Percentiles rank a stretch among this genome's conserved stretches.
phyloP scores from a whole-genome alignment of 53 echinoderm and acorn worm genomes.

The Paracentrotus lividus region DNA sequence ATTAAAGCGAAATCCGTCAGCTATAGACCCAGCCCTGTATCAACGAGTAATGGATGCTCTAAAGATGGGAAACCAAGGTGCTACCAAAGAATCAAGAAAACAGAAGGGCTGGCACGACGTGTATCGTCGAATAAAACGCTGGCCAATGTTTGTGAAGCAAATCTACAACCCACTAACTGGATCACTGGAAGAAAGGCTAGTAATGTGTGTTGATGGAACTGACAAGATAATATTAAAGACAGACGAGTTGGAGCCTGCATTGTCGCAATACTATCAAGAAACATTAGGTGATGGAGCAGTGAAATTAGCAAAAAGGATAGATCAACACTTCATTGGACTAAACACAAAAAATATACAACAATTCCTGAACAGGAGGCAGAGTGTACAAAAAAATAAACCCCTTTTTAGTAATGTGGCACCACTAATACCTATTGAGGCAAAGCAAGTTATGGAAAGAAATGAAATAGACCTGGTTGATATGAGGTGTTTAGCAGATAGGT shows the following conservation, averaged over 20 bases:
- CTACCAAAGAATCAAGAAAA: too few species aligned
- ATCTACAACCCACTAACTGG: neutral
- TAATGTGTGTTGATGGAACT: neutral
- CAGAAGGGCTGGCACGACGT: too few species aligned
- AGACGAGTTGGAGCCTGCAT: neutral
- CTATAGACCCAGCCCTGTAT: too few species aligned
- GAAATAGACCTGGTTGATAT: slow-evolving; percentile 48
- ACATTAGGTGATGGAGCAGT: slow-evolving; percentile 4
- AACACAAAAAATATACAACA: neutral
- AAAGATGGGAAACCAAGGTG: too few species aligned
- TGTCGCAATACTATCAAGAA: neutral
- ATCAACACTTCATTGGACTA: neutral
- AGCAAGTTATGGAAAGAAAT: slow-evolving; percentile 23
- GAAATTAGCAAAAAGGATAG: neutral
- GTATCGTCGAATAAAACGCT: too few species aligned
- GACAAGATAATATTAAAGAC: neutral
- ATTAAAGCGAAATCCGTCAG: too few species aligned
- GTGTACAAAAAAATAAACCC: neutral
- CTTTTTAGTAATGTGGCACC: slow-evolving; percentile 38
- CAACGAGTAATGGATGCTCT: too few species aligned
- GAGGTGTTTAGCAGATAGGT: neutral
- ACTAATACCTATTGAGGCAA: slow-evolving; percentile 17
- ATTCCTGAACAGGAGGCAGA: neutral
- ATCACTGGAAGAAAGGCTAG: neutral
- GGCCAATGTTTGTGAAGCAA: neutral